Evolutionary conservation across 2,797 vertebrate genomes (phyloP).

Genomic region (Zenarchopterus dispar): DNA sequence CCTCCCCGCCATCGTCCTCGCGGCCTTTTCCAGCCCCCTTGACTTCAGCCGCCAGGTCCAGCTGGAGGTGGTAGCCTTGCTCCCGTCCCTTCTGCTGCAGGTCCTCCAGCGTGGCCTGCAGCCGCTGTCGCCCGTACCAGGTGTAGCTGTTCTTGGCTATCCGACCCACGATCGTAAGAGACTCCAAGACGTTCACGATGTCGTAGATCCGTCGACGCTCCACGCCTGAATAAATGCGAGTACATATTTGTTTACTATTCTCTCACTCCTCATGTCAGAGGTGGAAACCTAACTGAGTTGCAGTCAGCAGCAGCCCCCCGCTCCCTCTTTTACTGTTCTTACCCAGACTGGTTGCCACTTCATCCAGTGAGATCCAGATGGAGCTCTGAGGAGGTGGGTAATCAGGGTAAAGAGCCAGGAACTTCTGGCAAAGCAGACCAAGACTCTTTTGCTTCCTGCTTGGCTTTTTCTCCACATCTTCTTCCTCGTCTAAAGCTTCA

Average conservation of each 20-base stretch:
- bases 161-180: slow-evolving; percentile 89
- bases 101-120: slow-evolving; percentile 84
- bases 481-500: slow-evolving; percentile 85
- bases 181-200: slow-evolving; percentile 94
- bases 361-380: slow-evolving; percentile 92
- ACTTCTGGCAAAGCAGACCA: slow-evolving; percentile 93
- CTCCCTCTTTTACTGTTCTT: slow-evolving; percentile 37
- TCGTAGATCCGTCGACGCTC: slow-evolving; percentile 94
- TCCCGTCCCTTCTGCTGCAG: slow-evolving; percentile 85
- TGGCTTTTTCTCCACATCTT: slow-evolving; percentile 88
- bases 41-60: slow-evolving; percentile 75
- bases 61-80: slow-evolving; percentile 89
- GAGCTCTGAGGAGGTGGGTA: slow-evolving; percentile 86
- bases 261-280: no score
- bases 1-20: slow-evolving; percentile 73
- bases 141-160: slow-evolving; percentile 94
- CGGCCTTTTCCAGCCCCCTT: slow-evolving; percentile 18
- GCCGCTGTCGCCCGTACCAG: slow-evolving; percentile 89
- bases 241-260: no score
- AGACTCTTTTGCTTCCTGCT: slow-evolving; percentile 97
- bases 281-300: no score
- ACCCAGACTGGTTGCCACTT: slow-evolving; percentile 91
- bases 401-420: slow-evolving; percentile 93
- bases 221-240: slow-evolving; percentile 80
- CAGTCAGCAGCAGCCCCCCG: not conserved